Evolutionary conservation across 2,113 vertebrate genomes (phyloP), one percentile per base, ranked within the genome.

Genomic region (Takifugu bimaculatus): DNA sequence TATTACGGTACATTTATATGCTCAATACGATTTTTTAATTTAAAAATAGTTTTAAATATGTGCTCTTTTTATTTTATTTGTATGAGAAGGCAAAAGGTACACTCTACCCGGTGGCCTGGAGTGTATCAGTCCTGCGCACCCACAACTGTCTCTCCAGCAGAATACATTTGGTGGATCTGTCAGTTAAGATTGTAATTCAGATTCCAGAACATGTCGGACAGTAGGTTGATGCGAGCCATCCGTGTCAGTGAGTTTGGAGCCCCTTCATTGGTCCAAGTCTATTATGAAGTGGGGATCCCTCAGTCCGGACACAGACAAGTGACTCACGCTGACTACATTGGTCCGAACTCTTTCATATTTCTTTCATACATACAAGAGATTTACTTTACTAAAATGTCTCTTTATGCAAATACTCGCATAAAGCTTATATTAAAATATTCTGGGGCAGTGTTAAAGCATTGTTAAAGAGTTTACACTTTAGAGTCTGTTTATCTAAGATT

Each of bases 161-260:
- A 9, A 10, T 2, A 11, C 7, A 39, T 39, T 39, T 39, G 9
- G 7, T 39, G 35, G 7, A 11, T 6, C 11, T 39, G 5, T 39
- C 35, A 10, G 2, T 11, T 2, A 39, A 6, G 9, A 4, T 32
- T 32, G 29, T 6, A 6, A 6, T 4, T 32, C 29, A 5, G 29
- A 32, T 32, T 32, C 2, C 7, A 14, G 48, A 2, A 48, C 11
- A 94, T 96, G 94, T 87, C 93, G 7, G 82, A 87, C 59, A 32
- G 78, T 54, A 90, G 68, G n/a, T 32, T 94, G 74, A 98, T 98
- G 96, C 92, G 88, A 81, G 94, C 93, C 1, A 74, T 99, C 73
- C 76, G 90, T 64, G 94, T 98, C 42, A 89, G 89, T 26, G 92
- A 96, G 74, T 97, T 97, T 65, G 96, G 96, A 70, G 90, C 81